Conservation (phyloP, 2,888 invertebrate species). For the Synanthedon myopaeformis region DNA sequence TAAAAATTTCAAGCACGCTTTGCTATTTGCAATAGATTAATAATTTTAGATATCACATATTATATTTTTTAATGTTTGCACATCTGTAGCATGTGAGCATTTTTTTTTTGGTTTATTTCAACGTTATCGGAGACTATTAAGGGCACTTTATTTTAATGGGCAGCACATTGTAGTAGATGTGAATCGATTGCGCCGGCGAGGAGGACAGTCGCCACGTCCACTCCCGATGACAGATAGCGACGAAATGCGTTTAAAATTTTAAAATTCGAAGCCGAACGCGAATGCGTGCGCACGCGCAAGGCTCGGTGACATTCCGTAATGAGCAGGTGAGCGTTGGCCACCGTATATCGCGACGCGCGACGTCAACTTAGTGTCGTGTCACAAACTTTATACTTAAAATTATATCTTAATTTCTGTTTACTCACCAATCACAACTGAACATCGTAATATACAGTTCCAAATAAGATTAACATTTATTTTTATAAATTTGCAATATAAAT, state of each 20-base stretch:
- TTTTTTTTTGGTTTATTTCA: conserved; percentile 7
- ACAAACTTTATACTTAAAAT: no score
- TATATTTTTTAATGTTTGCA: not conserved
- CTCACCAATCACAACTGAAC: no score
- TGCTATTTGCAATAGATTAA: not conserved
- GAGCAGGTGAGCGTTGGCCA: conserved; percentile 43
- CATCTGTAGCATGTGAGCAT: not conserved
- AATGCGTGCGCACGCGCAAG: conserved; percentile 28
- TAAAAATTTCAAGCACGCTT: no score
- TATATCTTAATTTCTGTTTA: no score
- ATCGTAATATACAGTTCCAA: no score
- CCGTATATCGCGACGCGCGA: conserved; percentile 26
- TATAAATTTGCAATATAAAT: no score
- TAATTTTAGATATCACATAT: not conserved
- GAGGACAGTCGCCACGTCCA: conserved; percentile 37
- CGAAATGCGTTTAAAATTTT: conserved; percentile 51
- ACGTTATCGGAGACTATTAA: conserved; percentile 44
- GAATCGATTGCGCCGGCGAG: conserved; percentile 34
- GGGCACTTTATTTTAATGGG: conserved; percentile 51
- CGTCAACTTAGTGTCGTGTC: conserved; percentile 47
- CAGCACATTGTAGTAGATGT: conserved; percentile 47
- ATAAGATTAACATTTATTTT: no score
- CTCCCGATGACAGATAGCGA: conserved; percentile 60
- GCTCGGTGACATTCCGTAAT: conserved; percentile 38
- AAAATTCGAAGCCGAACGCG: conserved; percentile 32